Evolutionary conservation across 1,140 invertebrate species (phyloP).

Genomic region (Achroia grisella): DNA sequence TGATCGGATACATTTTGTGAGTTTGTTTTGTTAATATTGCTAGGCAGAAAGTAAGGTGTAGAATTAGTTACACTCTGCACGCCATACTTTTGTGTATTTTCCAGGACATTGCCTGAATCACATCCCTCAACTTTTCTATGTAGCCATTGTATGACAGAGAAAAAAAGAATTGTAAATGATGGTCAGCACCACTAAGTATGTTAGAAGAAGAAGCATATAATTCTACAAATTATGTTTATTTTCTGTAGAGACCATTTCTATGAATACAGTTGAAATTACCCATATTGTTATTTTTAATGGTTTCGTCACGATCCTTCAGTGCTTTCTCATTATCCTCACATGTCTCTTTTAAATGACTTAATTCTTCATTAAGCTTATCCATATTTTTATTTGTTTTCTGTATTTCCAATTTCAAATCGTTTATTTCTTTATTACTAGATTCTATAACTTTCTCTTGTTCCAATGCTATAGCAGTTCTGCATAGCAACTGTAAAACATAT

Average conservation of each 20-base stretch:
- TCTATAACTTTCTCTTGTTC: constrained; percentile 78
- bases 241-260: no score
- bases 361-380: constrained; percentile 65
- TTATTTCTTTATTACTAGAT: constrained; percentile 48
- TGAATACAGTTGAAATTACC: no score
- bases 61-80: constrained; percentile 43
- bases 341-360: constrained; percentile 62
- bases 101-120: constrained; percentile 10
- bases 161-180: no score
- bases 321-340: constrained; percentile 66
- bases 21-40: constrained; percentile 30
- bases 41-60: constrained; percentile 48
- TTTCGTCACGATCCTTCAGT: constrained; percentile 75
- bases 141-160: constrained; percentile 68
- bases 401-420: constrained; percentile 69
- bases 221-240: no score
- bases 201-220: no score
- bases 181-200: no score
- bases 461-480: constrained; percentile 76
- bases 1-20: constrained; percentile 44
- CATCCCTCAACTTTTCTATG: constrained; percentile 65
- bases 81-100: constrained; percentile 20
- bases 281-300: constrained; percentile 79
- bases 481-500: constrained; percentile 40
- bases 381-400: constrained; percentile 67